Conservation (phyloP, 2,113 vertebrate genomes). For the Semicossyphus pulcher region DNA sequence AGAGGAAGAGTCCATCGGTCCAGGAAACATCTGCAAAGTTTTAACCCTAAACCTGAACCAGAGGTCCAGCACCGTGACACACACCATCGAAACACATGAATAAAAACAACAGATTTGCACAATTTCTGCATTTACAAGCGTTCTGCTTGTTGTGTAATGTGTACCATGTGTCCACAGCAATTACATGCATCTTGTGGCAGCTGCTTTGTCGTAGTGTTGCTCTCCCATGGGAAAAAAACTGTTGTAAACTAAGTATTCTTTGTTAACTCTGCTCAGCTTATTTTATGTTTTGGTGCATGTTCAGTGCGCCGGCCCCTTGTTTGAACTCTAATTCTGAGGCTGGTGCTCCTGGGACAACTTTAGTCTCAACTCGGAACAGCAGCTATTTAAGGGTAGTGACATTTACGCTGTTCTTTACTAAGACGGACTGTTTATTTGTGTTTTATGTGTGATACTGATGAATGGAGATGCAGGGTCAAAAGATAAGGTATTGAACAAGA, state of each 20-base stretch:
- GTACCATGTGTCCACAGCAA: constrained; percentile 68
- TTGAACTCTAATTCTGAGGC: constrained; percentile 34
- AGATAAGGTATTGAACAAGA: background rate
- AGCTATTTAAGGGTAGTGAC: constrained; percentile 21
- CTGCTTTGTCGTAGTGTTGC: constrained; percentile 29
- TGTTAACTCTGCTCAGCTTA: constrained; percentile 29
- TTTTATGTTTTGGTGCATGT: constrained; percentile 39
- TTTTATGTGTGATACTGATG: constrained; percentile 5
- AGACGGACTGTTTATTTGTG: background rate
- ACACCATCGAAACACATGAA: constrained; percentile 26
- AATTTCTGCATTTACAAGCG: constrained; percentile 55
- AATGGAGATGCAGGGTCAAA: constrained; percentile 16
- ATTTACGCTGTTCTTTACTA: constrained; percentile 15
- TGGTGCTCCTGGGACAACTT: constrained; percentile 47
- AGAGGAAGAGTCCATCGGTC: constrained; percentile 10
- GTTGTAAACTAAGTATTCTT: constrained; percentile 39
- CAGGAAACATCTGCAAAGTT: constrained; percentile 24
- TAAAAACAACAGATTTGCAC: constrained; percentile 66
- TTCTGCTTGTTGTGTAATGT: constrained; percentile 69
- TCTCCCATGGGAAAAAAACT: constrained; percentile 58
- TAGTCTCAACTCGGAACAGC: constrained; percentile 13
- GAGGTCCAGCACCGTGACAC: background rate
- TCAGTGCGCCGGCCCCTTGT: background rate
- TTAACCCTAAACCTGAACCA: constrained; percentile 33
- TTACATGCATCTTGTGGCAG: constrained; percentile 42